Evolutionary conservation across 1,140 invertebrate species (phyloP), one percentile per base, ranked within the genome.

Genomic region (Lasaia peninsularis): DNA sequence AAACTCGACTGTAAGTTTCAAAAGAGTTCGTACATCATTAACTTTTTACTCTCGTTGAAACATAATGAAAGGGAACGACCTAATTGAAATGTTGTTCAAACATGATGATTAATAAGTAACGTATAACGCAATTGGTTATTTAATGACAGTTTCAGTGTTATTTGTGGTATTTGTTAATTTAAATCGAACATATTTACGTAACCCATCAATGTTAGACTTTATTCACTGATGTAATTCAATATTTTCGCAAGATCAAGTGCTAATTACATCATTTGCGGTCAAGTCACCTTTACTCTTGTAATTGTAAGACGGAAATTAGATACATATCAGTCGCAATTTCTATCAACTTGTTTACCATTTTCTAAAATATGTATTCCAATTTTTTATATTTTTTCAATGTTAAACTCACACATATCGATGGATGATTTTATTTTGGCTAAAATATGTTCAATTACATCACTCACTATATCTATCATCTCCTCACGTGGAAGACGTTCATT

Each of bases 181-280:
- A 44, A 20, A 44, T 44, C 40, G 40, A 44, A 44, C 14, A 44
- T 18, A 44, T 20, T 44, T 44, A 44, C 40, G 40, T 44, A 44
- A 44, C 16, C 7, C 40, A 18, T 18, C 9, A 20, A 20, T 18
- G 16, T 44, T 44, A 44, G 40, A 44, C 40, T 44, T 20, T 44
- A 44, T 44, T 18, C 40, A 44, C 40, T 44, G 18, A 44, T 16
- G 40, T 44, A 20, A 44, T 44, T 50, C 24, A 53, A 61, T 57
- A 63, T 64, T 69, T 65, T 73, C 51, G 79, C 68, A 77, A 77
- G 58, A 67, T 62, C 65, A 58, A 58, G 67, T 67, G 71, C 59
- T 71, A 75, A 73, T 80, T 79, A 75, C 70, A 72, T 76, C 73
- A 79, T 63, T 57, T 55, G 60, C 56, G 37, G 55, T 58, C 40